Evolutionary conservation across 2,888 invertebrate species (phyloP), one percentile per base, ranked within the genome.

Genomic region (Tinea semifulvella): DNA sequence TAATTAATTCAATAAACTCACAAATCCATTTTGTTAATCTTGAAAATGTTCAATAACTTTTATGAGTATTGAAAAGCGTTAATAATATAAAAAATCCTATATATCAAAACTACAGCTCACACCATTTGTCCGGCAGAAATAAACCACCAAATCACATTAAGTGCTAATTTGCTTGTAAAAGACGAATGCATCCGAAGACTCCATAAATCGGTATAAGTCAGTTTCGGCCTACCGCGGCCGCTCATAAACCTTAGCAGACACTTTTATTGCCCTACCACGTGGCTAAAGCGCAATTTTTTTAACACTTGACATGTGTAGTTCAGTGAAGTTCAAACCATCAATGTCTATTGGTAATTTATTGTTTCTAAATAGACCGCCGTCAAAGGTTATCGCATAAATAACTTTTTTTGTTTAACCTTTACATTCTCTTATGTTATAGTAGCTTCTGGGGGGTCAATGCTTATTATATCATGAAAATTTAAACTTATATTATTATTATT

Each of bases 251-350:
- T 76, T 64, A 53, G 70, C 60, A 64, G 80, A 80, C 80, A 79
- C 72, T 74, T 80, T 80, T 79, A 80, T 79, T 67, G 72, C 74
- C 65, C 63, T 56, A 77, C 77, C 80, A 80, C 80, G 80, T 80
- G 80, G 73, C 65, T 60, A 58, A 56, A 63, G 49, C 54, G 52
- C 59, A 60, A 65, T 79, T 79, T 79, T 79, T 80, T 79, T 72
- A 43, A 60, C 77, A 75, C 69, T 74, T 65, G 68, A 76, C 80
- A 77, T 73, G 65, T 77, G 76, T 66, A 74, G 63, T 53, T 55
- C 60, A 43, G 16, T 42, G 64, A 63, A 64, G 65, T 60, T 58
- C 57, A 53, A 59, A 28, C 28, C 19, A 14, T 31, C 20, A 31
- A 5, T 40, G 40, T 40, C 40, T 40, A 40, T 40, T 64, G 65